Conservation (phyloP, 92 coral and sea anemone species). For the Epizoanthus rinbou region DNA sequence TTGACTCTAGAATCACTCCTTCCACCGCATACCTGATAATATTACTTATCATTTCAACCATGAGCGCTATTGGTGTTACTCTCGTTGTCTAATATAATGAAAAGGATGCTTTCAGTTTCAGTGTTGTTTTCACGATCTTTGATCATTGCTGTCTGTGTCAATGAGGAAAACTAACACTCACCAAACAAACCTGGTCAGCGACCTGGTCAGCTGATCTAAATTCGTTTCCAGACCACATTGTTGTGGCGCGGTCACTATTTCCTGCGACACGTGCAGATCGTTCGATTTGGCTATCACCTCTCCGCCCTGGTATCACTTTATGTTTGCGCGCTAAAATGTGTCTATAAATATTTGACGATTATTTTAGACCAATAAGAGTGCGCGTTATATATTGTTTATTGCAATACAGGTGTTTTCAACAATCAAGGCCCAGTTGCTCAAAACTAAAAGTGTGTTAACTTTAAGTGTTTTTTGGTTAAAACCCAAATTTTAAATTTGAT, state of each 20-base stretch:
- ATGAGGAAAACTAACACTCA: neutral
- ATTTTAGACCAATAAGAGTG: too few relatives aligned
- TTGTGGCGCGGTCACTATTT: neutral
- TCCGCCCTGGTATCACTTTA: too few relatives aligned
- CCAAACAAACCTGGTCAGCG: neutral
- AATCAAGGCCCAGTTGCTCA: too few relatives aligned
- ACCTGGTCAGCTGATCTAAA: slow-evolving; percentile 10
- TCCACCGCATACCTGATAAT: slow-evolving; percentile 81
- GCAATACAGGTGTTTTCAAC: too few relatives aligned
- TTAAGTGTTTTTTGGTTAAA: too few relatives aligned
- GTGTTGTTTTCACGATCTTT: neutral
- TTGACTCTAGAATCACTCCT: slow-evolving; percentile 61
- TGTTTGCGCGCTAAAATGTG: too few relatives aligned
- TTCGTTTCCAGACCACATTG: neutral
- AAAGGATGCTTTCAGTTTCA: neutral
- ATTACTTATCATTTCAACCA: slow-evolving; percentile 74
- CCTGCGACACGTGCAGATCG: neutral
- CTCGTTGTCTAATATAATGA: neutral
- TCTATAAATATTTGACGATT: too few relatives aligned
- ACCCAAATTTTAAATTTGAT: too few relatives aligned
- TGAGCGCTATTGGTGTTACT: neutral
- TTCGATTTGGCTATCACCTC: too few relatives aligned
- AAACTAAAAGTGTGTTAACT: too few relatives aligned
- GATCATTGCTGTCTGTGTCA: neutral
- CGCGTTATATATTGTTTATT: too few relatives aligned